Conservation (phyloP, 2,888 invertebrate genomes). For the Drosophila formosana region DNA sequence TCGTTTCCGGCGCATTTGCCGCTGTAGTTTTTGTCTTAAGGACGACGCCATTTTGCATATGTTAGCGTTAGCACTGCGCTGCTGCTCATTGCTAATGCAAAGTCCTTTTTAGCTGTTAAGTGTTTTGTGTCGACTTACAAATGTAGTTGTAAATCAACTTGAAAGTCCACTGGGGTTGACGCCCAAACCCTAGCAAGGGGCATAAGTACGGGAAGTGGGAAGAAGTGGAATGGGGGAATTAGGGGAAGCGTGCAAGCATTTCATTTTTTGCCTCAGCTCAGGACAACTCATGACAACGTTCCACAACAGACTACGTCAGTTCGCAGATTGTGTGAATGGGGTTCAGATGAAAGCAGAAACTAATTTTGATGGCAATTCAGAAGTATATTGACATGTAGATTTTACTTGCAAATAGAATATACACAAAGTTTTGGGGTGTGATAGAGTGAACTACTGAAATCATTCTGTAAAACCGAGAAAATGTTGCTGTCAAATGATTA, state of each 20-base stretch:
- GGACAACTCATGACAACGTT: not conserved
- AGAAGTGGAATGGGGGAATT: not conserved
- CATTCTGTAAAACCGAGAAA: not conserved
- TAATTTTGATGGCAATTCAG: not conserved
- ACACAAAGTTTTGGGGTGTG: not conserved
- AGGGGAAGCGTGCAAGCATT: constrained; percentile 21
- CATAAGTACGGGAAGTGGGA: not conserved
- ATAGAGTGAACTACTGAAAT: not conserved
- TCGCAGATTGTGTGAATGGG: not conserved
- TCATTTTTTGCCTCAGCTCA: constrained; percentile 26
- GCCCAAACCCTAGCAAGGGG: not conserved
- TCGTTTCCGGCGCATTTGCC: constrained; percentile 33
- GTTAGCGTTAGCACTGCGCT: constrained; percentile 20
- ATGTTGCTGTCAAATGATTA: not conserved
- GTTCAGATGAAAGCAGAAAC: constrained; percentile 4
- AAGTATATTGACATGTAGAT: constrained; percentile 35
- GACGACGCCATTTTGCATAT: constrained; percentile 57
- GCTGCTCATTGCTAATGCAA: constrained; percentile 72
- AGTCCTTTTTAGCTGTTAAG: constrained; percentile 77
- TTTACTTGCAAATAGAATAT: constrained; percentile 14
- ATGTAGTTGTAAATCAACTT: constrained; percentile 69
- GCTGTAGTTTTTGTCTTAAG: constrained; percentile 48
- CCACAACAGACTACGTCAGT: not conserved
- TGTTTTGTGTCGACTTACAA: constrained; percentile 76
- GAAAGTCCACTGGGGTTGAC: constrained; percentile 28